A percentile compares a stretch with the other conserved stretches of the same genome.
These are phyloP conservation scores for Epinephelus lanceolatus DNA, from an alignment of 2,113 vertebrate genomes.

Conservation along the genomic window DNA sequence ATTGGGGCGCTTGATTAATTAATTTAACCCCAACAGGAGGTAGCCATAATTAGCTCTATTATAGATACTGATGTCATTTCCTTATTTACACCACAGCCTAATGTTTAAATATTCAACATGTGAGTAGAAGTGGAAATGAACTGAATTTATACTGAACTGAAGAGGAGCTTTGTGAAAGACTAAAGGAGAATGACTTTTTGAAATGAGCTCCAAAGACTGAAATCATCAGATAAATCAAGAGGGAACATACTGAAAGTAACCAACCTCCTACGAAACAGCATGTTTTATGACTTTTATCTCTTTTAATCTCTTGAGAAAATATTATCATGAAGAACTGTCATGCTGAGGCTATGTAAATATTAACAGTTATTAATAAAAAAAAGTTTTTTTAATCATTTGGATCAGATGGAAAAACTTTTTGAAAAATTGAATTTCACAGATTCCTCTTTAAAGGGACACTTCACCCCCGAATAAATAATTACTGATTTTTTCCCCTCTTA, in stretches of 20 bases:
- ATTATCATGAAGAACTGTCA: constrained; percentile 1
- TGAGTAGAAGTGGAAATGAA: constrained; percentile 48
- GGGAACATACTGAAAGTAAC: background rate
- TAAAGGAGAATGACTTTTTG: constrained; percentile 2
- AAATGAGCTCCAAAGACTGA: constrained; percentile 19
- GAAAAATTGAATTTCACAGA: background rate
- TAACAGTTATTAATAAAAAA: background rate
- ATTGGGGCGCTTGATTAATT: constrained; percentile 80
- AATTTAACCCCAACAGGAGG: constrained; percentile 79
- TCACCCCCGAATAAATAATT: too few species aligned
- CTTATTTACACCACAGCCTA: constrained; percentile 61
- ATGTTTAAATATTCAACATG: constrained; percentile 70
- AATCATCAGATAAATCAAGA: constrained; percentile 22
- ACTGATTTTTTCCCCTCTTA: too few species aligned
- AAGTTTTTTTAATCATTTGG: background rate
- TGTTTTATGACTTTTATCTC: background rate
- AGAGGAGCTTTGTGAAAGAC: constrained; percentile 25
- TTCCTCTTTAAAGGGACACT: background rate
- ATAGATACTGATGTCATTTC: constrained; percentile 66
- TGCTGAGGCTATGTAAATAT: constrained; percentile 5
- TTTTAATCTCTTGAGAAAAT: background rate
- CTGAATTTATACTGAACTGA: constrained; percentile 24
- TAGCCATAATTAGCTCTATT: constrained; percentile 73
- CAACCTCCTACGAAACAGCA: background rate
- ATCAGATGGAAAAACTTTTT: background rate